Evolutionary conservation across 64 coral and sea anemone species (phyloP).

Genomic region (Stichodactyla mertensii): DNA sequence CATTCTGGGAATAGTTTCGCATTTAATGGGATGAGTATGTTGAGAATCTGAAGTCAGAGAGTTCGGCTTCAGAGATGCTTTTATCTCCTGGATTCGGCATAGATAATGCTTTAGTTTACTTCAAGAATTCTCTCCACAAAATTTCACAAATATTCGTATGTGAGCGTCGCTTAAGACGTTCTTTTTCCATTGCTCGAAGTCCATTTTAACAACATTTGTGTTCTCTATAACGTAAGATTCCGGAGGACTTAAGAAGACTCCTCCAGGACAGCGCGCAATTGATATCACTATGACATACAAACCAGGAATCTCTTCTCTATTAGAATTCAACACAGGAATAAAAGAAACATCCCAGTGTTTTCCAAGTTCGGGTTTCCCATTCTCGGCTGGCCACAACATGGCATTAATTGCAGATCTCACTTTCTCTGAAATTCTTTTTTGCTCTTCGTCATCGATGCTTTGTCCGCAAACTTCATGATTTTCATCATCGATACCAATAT

Average conservation of each 20-base stretch:
- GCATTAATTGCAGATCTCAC: slow-evolving; percentile 20
- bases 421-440: slow-evolving; percentile 20
- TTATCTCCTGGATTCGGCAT: too few relatives aligned
- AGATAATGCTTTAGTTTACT: too few relatives aligned
- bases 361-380: slow-evolving; percentile 15
- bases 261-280: slow-evolving; percentile 18
- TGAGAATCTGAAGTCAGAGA: too few relatives aligned
- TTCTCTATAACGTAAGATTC: slow-evolving; percentile 23
- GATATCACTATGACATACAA: slow-evolving; percentile 34
- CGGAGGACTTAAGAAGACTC: slow-evolving; percentile 19
- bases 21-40: too few relatives aligned
- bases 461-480: slow-evolving; percentile 20
- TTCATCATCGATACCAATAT: slow-evolving; percentile 42
- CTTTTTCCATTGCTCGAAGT: slow-evolving; percentile 33
- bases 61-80: too few relatives aligned
- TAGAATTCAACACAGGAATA: slow-evolving; percentile 16
- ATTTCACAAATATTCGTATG: slow-evolving; percentile 26
- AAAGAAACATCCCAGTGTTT: slow-evolving; percentile 39
- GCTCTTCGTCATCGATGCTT: slow-evolving; percentile 13
- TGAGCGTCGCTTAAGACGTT: slow-evolving; percentile 24
- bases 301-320: slow-evolving; percentile 3
- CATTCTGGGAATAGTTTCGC: too few relatives aligned
- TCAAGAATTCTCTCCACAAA: too few relatives aligned
- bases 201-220: slow-evolving; percentile 16
- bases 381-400: slow-evolving; percentile 36